Conservation (phyloP, 2,113 vertebrate genomes). For the Hippoglossus stenolepis region DNA sequence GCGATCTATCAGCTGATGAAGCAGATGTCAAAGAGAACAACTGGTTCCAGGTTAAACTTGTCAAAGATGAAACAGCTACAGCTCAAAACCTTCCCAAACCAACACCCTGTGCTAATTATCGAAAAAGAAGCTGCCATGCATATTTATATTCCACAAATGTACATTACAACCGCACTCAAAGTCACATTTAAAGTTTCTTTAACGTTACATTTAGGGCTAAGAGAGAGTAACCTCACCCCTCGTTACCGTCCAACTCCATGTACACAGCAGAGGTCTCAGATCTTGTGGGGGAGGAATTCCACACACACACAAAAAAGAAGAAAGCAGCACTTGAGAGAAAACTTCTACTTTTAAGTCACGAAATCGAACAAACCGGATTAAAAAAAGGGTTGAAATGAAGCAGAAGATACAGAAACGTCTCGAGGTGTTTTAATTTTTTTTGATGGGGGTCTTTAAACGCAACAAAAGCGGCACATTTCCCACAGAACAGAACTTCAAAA, state of each 20-base stretch:
- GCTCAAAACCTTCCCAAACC: neutral
- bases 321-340: slow-evolving; percentile 36
- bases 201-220: slow-evolving; percentile 7
- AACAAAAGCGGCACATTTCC: slow-evolving; percentile 30
- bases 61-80: neutral
- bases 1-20: slow-evolving; percentile 12
- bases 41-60: slow-evolving; percentile 17
- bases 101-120: too few relatives aligned
- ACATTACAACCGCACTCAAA: neutral
- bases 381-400: neutral
- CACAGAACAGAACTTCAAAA: slow-evolving; percentile 86
- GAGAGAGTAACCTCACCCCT: neutral
- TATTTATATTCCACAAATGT: too few relatives aligned
- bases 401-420: neutral
- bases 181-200: slow-evolving; percentile 6
- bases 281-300: slow-evolving; percentile 69
- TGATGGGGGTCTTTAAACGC: slow-evolving; percentile 10
- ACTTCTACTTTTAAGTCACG: neutral
- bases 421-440: neutral
- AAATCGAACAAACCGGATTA: neutral
- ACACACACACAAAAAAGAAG: slow-evolving; percentile 14
- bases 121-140: neutral
- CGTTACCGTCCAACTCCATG: slow-evolving; percentile 73
- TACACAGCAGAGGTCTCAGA: slow-evolving; percentile 69
- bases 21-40: slow-evolving; percentile 29